These are phyloP conservation scores for Hyles euphorbiae DNA, from an alignment of 1,140 invertebrate genomes.

Conservation along the genomic window DNA sequence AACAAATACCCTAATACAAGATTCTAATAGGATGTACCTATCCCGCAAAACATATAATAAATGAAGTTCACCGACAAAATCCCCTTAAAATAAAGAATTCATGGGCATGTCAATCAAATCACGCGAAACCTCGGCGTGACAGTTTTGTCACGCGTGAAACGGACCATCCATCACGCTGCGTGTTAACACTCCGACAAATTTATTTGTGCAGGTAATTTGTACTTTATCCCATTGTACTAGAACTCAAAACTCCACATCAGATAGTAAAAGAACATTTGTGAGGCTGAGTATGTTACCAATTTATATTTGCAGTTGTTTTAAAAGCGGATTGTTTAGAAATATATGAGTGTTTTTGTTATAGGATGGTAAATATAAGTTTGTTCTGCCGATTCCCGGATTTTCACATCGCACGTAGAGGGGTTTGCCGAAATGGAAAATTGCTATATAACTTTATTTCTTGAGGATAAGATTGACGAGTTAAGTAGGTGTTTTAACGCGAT, in stretches of 20 bases:
- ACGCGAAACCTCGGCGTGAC: slow-evolving; percentile 47
- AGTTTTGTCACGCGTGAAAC: slow-evolving; percentile 50
- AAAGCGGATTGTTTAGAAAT: slow-evolving; percentile 5
- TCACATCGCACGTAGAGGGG: slow-evolving; percentile 44
- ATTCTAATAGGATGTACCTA: background rate
- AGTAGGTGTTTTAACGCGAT: slow-evolving; percentile 27
- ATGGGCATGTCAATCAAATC: slow-evolving; percentile 46
- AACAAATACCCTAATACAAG: no score
- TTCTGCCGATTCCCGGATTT: slow-evolving; percentile 25
- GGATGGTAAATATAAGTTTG: slow-evolving; percentile 13
- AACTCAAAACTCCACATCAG: background rate
- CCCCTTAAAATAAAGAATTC: slow-evolving; percentile 33
- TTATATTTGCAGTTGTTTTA: slow-evolving; percentile 14
- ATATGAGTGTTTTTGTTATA: background rate
- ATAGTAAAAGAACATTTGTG: slow-evolving; percentile 13
- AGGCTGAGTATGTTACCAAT: slow-evolving; percentile 26
- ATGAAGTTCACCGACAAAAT: slow-evolving; percentile 12
- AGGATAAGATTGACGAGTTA: slow-evolving; percentile 58
- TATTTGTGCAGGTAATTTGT: slow-evolving; percentile 4
- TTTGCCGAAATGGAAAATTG: slow-evolving; percentile 65
- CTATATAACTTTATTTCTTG: slow-evolving; percentile 65
- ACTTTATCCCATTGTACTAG: slow-evolving; percentile 14
- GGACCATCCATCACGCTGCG: slow-evolving; percentile 55
- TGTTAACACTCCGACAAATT: slow-evolving; percentile 40
- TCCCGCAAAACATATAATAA: slow-evolving; percentile 2